These are phyloP conservation scores for Parasteatoda tepidariorum DNA, from an alignment of 1,140 invertebrate species.

Conservation along the genomic window DNA sequence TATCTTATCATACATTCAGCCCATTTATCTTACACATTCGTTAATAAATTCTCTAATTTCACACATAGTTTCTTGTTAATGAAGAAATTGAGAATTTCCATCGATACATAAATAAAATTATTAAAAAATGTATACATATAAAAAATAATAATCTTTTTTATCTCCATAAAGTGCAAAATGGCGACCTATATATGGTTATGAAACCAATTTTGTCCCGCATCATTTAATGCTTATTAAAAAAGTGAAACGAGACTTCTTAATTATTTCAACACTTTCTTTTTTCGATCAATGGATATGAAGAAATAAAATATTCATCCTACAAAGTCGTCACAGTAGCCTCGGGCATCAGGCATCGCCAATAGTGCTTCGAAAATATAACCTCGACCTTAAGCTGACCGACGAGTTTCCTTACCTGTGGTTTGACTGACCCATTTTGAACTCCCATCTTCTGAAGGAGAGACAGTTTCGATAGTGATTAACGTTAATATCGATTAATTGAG, in stretches of 20 bases:
- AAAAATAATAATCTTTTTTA: neutral
- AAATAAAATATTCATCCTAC: neutral
- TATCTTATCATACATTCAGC: no score
- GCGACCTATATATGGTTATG: neutral
- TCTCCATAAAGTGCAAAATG: neutral
- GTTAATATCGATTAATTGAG: no score
- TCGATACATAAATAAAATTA: no score
- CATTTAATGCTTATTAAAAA: neutral
- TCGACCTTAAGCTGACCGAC: neutral
- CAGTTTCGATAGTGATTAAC: no score
- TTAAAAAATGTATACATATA: no score
- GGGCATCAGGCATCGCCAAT: neutral
- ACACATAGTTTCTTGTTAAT: no score
- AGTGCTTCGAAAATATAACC: neutral
- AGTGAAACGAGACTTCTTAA: neutral
- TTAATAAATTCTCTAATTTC: no score
- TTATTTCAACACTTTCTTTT: neutral
- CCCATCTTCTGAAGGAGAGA: neutral
- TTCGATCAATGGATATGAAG: neutral
- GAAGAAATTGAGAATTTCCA: no score
- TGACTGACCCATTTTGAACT: neutral
- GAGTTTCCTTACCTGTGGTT: neutral
- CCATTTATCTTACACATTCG: no score
- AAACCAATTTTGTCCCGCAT: neutral
- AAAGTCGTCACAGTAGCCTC: neutral